These are phyloP conservation scores for Sinella curviseta DNA, from an alignment of 1,140 invertebrate genomes.

Conservation along the genomic window DNA sequence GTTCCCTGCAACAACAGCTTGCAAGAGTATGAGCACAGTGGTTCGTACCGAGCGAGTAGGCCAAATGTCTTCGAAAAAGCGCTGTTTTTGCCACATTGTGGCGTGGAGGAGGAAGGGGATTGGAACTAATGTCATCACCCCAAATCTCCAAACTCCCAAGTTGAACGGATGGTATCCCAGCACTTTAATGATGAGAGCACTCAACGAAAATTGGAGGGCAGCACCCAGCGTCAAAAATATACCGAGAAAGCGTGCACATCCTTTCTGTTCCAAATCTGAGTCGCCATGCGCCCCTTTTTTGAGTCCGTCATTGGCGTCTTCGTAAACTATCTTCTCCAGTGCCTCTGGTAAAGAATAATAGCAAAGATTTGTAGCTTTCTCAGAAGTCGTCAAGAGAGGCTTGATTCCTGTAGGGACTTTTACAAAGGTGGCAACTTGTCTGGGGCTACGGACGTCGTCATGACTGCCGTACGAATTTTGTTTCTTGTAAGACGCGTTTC, in stretches of 20 bases:
- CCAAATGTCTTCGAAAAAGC: conserved; percentile 23
- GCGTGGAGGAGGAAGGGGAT: conserved; percentile 32
- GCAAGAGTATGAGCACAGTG: conserved; percentile 12
- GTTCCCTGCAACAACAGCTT: conserved; percentile 28
- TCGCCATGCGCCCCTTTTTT: no score
- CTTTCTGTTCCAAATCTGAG: not conserved
- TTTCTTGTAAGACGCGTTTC: no score
- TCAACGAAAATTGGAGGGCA: conserved; percentile 33
- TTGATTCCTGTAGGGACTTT: no score
- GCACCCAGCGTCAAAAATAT: conserved; percentile 28
- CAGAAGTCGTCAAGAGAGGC: no score
- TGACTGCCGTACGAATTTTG: no score
- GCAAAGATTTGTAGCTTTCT: no score
- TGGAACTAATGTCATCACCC: conserved; percentile 32
- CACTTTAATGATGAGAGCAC: conserved; percentile 31
- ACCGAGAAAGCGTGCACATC: conserved; percentile 26
- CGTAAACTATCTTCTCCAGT: no score
- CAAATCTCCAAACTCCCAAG: conserved; percentile 38
- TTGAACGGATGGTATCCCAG: conserved; percentile 36
- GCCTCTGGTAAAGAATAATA: no score
- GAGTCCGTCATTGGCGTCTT: no score
- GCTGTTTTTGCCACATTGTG: conserved; percentile 13
- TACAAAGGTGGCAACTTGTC: no score
- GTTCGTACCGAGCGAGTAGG: not conserved
- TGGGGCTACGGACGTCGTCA: no score